Percentiles rank a stretch among this genome's conserved stretches.
These are phyloP conservation scores for Todiramphus saurophagus DNA, from an alignment of 2,113 vertebrate species.

Conservation along the genomic window DNA sequence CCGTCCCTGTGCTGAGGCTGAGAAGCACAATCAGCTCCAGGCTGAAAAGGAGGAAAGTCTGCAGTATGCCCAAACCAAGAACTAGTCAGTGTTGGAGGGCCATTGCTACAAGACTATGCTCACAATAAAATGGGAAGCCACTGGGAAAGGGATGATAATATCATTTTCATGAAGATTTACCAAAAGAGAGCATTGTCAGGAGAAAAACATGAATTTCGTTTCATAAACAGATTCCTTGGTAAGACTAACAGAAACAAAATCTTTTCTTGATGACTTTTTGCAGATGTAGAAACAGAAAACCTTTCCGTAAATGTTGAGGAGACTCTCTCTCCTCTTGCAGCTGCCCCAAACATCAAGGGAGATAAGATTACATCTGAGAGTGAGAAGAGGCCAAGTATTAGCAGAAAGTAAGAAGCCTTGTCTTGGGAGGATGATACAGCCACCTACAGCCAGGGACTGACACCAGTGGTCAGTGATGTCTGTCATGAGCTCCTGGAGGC, in stretches of 20 bases:
- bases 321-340: background rate
- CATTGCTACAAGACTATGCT: background rate
- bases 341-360: background rate
- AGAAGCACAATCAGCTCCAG: background rate
- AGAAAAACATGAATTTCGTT: background rate
- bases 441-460: background rate
- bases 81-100: background rate
- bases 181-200: background rate
- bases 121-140: background rate
- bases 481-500: background rate
- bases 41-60: background rate
- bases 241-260: slow-evolving; percentile 4
- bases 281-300: background rate
- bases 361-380: background rate
- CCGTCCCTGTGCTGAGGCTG: background rate
- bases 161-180: background rate
- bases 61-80: background rate
- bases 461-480: accelerated
- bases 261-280: background rate
- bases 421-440: background rate
- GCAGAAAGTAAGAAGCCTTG: background rate
- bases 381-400: background rate
- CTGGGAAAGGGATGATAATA: background rate
- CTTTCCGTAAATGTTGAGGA: slow-evolving; percentile 4
- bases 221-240: background rate